These are phyloP conservation scores for Dipodomys merriami DNA, from an alignment of 2,113 vertebrate species.

Conservation along the genomic window DNA sequence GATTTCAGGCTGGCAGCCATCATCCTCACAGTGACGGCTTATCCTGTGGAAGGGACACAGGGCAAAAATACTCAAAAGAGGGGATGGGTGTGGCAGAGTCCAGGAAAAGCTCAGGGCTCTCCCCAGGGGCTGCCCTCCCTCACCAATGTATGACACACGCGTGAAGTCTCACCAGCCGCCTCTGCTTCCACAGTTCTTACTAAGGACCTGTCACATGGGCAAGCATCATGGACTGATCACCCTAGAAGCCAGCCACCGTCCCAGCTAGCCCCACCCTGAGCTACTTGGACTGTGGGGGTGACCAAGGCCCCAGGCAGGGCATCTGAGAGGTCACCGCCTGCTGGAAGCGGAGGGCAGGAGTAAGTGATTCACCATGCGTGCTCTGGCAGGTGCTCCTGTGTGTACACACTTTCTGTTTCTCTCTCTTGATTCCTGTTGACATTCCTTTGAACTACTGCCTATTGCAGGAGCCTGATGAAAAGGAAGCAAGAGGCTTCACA, in stretches of 20 bases:
- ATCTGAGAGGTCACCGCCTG: neutral
- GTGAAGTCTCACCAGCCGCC: rapidly evolving
- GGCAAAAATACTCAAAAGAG: no score
- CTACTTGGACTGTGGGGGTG: neutral
- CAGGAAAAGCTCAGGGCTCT: neutral
- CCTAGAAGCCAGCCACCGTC: neutral
- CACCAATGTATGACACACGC: rapidly evolving
- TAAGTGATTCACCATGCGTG: neutral
- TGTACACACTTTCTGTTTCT: neutral
- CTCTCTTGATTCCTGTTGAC: constrained; percentile 34
- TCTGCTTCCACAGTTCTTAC: rapidly evolving
- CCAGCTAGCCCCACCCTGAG: neutral
- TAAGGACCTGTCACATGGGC: rapidly evolving
- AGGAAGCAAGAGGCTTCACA: neutral
- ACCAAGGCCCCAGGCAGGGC: neutral
- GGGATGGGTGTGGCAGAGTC: rapidly evolving
- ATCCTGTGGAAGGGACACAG: neutral
- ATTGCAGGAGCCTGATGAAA: constrained; percentile 2
- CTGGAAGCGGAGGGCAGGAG: neutral
- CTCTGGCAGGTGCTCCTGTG: no score
- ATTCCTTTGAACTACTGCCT: neutral
- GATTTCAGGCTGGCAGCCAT: rapidly evolving
- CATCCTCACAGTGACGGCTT: rapidly evolving
- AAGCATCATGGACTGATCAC: rapidly evolving
- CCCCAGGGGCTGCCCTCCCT: rapidly evolving